Evolutionary conservation across 1,140 invertebrate species (phyloP).

Genomic region (Tigriopus japonicus): DNA sequence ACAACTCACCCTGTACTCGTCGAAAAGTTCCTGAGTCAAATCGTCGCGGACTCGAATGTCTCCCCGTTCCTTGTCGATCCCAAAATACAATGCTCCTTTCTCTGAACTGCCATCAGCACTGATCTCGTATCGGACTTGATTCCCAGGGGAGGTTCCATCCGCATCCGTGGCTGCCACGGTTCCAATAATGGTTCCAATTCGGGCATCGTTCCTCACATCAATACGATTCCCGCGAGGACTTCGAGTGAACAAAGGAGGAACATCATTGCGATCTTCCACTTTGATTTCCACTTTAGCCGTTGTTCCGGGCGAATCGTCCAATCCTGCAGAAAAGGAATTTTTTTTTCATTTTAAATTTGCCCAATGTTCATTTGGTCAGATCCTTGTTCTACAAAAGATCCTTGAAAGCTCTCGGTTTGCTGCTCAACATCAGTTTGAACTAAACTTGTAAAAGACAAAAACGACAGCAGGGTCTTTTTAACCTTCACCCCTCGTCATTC

Average conservation of each 20-base stretch:
- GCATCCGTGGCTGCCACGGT: constrained; percentile 4
- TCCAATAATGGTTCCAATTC: background rate
- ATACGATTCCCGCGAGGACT: background rate
- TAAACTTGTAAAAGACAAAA: too few relatives aligned
- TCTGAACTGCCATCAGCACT: background rate
- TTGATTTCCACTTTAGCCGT: background rate
- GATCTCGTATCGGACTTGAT: background rate
- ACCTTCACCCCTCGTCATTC: too few relatives aligned
- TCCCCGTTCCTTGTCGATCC: background rate
- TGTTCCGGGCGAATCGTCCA: background rate
- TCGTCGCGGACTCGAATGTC: background rate
- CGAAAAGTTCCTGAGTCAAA: background rate
- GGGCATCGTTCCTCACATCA: background rate
- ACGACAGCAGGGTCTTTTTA: too few relatives aligned
- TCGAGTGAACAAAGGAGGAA: background rate
- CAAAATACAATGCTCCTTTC: background rate
- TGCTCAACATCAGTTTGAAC: too few relatives aligned
- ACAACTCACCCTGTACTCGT: background rate
- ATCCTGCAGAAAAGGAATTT: too few relatives aligned
- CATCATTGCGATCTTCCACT: constrained; percentile 2
- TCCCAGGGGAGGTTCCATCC: constrained; percentile 8
- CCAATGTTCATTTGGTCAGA: too few relatives aligned
- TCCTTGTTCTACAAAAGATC: too few relatives aligned
- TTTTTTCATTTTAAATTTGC: too few relatives aligned
- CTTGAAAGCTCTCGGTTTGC: too few relatives aligned